Conservation (phyloP, 2,113 vertebrate genomes). For the Rallus limicola region DNA sequence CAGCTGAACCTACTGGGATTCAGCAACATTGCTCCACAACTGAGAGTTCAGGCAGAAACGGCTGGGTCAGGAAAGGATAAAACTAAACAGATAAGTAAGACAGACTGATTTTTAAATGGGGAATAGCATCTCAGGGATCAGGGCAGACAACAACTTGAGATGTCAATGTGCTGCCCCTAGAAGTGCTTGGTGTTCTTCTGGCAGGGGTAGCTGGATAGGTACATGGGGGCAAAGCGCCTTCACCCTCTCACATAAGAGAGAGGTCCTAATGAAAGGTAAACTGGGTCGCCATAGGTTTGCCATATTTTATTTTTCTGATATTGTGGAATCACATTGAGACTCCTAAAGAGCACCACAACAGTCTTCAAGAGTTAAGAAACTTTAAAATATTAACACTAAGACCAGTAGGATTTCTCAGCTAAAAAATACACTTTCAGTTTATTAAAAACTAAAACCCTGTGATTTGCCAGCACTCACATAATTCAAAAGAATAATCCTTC, state of each 20-base stretch:
- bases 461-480: conserved; percentile 47
- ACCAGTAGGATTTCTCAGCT: neutral
- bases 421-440: neutral
- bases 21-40: neutral
- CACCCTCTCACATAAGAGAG: neutral
- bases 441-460: neutral
- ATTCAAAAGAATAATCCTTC: conserved; percentile 63
- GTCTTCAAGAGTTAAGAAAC: neutral
- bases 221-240: neutral
- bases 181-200: neutral
- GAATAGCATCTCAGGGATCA: neutral
- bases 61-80: neutral
- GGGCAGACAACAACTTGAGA: neutral
- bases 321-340: neutral
- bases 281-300: neutral
- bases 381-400: neutral
- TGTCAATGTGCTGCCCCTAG: neutral
- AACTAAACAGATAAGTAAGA: neutral
- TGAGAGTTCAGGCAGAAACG: neutral
- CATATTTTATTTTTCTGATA: neutral
- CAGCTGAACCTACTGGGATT: neutral
- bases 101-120: neutral
- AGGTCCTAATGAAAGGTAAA: neutral
- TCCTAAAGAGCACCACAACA: neutral
- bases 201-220: neutral